phyloP scores from a whole-genome alignment of 2,888 invertebrate genomes.

The Cryptus armator region DNA sequence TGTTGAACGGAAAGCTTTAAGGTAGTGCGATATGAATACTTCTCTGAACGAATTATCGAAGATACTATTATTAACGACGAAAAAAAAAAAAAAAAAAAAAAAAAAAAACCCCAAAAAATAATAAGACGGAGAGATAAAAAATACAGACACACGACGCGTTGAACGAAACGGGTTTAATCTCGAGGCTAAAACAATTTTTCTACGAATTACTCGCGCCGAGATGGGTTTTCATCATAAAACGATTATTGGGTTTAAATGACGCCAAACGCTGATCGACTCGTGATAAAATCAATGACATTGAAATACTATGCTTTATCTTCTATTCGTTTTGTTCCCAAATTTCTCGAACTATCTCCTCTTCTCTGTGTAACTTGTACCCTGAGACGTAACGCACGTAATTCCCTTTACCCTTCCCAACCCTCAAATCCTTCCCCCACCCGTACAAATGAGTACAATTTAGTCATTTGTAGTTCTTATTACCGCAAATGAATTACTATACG shows the following conservation, averaged over 20 bases:
- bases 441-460: conserved; percentile 60
- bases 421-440: conserved; percentile 20
- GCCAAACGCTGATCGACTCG: conserved; percentile 33
- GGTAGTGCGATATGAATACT: conserved; percentile 28
- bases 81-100: not conserved
- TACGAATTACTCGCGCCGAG: conserved; percentile 60
- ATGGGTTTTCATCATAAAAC: conserved; percentile 32
- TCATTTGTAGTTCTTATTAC: conserved; percentile 59
- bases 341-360: conserved; percentile 32
- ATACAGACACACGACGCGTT: not conserved
- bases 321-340: conserved; percentile 23
- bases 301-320: not conserved
- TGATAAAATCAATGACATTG: conserved; percentile 39
- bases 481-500: conserved; percentile 57
- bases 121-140: not conserved
- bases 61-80: conserved; percentile 22
- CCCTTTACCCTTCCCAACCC: not conserved
- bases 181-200: conserved; percentile 59
- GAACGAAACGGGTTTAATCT: conserved; percentile 37
- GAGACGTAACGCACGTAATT: conserved; percentile 25
- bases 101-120: not conserved
- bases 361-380: conserved; percentile 68
- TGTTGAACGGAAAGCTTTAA: conserved; percentile 36
- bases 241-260: conserved; percentile 29
- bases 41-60: conserved; percentile 42